Evolutionary conservation across 2,797 vertebrate species (phyloP).

Genomic region (Synaphobranchus kaupii): DNA sequence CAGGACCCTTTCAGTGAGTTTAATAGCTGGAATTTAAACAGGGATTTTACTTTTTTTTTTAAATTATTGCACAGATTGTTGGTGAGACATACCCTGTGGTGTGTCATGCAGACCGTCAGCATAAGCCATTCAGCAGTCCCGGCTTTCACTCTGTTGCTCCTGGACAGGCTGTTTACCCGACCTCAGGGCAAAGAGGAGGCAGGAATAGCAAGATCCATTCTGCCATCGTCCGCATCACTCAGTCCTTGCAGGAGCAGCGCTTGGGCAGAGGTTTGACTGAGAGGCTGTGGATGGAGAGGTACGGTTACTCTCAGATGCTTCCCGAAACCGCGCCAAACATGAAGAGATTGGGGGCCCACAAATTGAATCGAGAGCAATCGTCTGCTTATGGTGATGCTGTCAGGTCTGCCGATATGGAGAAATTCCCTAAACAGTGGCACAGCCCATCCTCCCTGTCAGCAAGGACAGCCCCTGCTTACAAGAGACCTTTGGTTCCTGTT

Average conservation of each 20-base stretch:
- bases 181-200: neutral
- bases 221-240: conserved; percentile 40
- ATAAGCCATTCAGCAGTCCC: conserved; percentile 40
- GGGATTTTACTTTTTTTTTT: neutral
- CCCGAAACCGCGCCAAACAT: neutral
- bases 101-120: conserved; percentile 18
- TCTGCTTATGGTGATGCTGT: conserved; percentile 33
- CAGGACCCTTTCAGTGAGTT: neutral
- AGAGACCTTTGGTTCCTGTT: neutral
- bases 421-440: neutral
- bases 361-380: conserved; percentile 25
- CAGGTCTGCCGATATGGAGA: conserved; percentile 18
- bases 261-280: conserved; percentile 20
- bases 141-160: conserved; percentile 39
- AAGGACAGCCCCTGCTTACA: neutral
- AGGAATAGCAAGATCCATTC: conserved; percentile 31
- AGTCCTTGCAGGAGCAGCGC: conserved; percentile 35
- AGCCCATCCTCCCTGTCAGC: neutral
- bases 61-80: conserved; percentile 43
- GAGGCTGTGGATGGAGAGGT: conserved; percentile 22
- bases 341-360: neutral
- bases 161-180: neutral
- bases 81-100: conserved; percentile 50
- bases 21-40: neutral
- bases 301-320: neutral